These are phyloP conservation scores for Mesochorus sp. DNA, from an alignment of 2,888 invertebrate genomes.

Conservation along the genomic window DNA sequence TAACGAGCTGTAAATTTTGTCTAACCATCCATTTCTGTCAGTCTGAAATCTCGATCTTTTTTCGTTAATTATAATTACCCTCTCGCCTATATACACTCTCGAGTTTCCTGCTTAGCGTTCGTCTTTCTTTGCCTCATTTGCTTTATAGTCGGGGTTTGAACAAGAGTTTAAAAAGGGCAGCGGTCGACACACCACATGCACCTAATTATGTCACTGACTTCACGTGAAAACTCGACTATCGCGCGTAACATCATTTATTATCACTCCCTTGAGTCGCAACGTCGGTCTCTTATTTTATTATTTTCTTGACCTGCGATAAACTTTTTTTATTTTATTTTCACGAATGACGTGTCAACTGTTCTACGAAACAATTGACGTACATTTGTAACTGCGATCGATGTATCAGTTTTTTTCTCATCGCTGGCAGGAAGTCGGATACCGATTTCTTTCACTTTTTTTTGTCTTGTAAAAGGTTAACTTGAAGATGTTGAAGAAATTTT, in stretches of 20 bases:
- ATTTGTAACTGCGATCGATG: not conserved
- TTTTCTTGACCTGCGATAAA: not conserved
- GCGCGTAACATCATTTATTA: constrained; percentile 36
- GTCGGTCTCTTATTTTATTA: too few relatives aligned
- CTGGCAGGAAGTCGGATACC: not conserved
- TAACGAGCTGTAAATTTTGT: constrained; percentile 51
- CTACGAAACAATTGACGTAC: too few relatives aligned
- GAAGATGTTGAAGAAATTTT: not conserved
- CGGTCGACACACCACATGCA: constrained; percentile 38
- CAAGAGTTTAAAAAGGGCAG: constrained; percentile 2
- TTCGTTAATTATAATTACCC: constrained; percentile 53
- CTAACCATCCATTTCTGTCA: constrained; percentile 37
- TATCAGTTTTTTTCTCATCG: not conserved
- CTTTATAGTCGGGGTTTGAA: not conserved
- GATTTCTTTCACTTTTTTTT: not conserved
- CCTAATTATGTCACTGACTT: constrained; percentile 59
- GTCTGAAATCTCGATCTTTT: constrained; percentile 35
- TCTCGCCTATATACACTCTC: constrained; percentile 9
- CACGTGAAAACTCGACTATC: constrained; percentile 39
- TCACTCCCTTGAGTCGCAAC: not conserved
- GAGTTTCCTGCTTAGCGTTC: not conserved
- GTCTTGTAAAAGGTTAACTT: not conserved
- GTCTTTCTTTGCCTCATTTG: not conserved
- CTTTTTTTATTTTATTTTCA: too few relatives aligned
- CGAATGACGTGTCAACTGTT: too few relatives aligned